phyloP scores from a whole-genome alignment of 2,888 invertebrate species.

The Masnerella sp. region DNA sequence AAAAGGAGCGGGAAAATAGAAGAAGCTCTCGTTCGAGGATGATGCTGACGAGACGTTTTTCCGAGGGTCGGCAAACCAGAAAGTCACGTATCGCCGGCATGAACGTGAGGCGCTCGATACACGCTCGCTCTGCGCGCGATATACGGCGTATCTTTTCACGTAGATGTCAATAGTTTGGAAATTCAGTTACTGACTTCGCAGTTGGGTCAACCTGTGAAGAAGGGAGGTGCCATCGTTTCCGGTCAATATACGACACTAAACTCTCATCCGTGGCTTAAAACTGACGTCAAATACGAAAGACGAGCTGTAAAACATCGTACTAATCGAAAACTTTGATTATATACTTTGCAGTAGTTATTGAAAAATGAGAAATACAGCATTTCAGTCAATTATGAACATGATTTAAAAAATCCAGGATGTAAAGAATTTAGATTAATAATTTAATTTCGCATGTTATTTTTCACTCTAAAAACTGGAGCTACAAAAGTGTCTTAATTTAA shows the following conservation, averaged over 20 bases:
- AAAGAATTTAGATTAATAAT: no score
- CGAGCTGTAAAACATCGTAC: no score
- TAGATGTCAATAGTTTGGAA: conserved; percentile 59
- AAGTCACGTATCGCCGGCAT: conserved; percentile 59
- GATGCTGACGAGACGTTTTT: conserved; percentile 58
- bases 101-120: conserved; percentile 58
- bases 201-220: conserved; percentile 44
- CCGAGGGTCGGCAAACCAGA: conserved; percentile 51
- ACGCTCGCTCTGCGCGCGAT: conserved; percentile 58
- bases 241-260: conserved; percentile 31
- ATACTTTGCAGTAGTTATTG: no score
- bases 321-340: no score
- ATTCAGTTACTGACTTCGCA: conserved; percentile 52
- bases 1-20: conserved; percentile 21
- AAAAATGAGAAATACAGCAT: no score
- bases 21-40: conserved; percentile 40
- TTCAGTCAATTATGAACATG: no score
- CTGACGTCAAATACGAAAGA: conserved; percentile 14
- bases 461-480: no score
- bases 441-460: no score
- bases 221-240: conserved; percentile 36
- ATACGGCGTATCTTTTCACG: conserved; percentile 63
- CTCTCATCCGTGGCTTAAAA: background rate
- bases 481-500: no score
- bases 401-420: no score